Evolutionary conservation across 2,888 invertebrate species (phyloP).

Genomic region (Mesorhabditis belari): DNA sequence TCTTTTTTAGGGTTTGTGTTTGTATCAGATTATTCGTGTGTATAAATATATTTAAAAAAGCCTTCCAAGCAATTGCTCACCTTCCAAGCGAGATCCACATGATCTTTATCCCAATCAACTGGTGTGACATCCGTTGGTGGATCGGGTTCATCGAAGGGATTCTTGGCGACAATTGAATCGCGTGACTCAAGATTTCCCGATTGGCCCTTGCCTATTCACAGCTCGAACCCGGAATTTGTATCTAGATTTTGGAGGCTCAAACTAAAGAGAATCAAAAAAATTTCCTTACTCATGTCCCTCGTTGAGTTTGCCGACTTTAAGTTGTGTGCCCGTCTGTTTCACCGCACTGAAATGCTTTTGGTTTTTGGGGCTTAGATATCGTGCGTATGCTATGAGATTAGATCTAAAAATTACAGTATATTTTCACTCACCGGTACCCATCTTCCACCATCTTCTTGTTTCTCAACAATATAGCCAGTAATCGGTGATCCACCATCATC

Average conservation of each 20-base stretch:
- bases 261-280: conserved; percentile 46
- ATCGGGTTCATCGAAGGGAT: conserved; percentile 66
- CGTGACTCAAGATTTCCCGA: conserved; percentile 74
- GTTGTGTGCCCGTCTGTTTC: conserved; percentile 41
- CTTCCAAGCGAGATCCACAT: conserved; percentile 91
- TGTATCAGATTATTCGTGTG: no score
- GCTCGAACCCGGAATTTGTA: conserved; percentile 89
- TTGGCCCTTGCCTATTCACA: conserved; percentile 86
- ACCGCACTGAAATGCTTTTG: conserved; percentile 27
- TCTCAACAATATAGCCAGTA: conserved; percentile 83
- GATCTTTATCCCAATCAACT: conserved; percentile 89
- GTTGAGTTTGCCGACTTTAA: conserved; percentile 49
- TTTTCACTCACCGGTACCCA: conserved; percentile 55
- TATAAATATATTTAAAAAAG: no score
- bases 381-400: no score
- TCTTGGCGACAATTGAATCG: conserved; percentile 82
- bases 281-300: conserved; percentile 65
- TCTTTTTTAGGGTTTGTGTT: conserved; percentile 84
- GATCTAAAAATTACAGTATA: not conserved
- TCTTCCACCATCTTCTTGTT: conserved; percentile 57
- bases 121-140: conserved; percentile 58
- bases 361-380: no score
- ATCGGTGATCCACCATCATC: conserved; percentile 90
- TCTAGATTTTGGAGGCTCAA: conserved; percentile 77
- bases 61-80: no score